phyloP scores from a whole-genome alignment of 2,797 vertebrate genomes.

The Oreochromis grahami region DNA sequence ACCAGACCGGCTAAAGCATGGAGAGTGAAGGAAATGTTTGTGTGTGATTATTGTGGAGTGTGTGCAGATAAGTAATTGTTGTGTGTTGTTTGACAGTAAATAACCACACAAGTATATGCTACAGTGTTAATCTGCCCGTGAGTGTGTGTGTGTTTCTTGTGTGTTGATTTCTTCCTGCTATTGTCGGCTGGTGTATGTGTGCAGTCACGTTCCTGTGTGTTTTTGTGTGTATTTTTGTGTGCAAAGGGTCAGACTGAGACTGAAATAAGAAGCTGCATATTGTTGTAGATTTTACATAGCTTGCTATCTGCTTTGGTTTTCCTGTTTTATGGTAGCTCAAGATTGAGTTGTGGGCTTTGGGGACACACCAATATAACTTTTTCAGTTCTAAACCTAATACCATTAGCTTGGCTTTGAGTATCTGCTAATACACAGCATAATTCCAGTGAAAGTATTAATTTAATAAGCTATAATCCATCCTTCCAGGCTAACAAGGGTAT shows the following conservation, averaged over 20 bases:
- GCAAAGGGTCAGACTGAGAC: constrained; percentile 24
- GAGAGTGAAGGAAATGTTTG: neutral
- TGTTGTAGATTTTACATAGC: neutral
- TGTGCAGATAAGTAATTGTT: constrained; percentile 19
- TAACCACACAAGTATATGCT: neutral
- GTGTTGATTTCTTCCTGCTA: constrained; percentile 65
- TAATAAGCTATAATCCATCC: neutral
- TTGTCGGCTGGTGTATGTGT: constrained; percentile 47
- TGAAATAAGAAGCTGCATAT: neutral
- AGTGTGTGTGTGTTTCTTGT: constrained; percentile 40
- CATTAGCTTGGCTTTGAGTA: neutral
- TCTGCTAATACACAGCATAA: neutral
- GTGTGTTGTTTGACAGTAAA: constrained; percentile 5
- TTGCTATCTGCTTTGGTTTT: neutral
- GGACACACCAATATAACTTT: neutral
- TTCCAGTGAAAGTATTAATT: neutral
- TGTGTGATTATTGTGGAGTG: constrained; percentile 1
- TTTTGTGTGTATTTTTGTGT: neutral
- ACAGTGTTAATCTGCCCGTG: neutral
- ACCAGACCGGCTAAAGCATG: neutral
- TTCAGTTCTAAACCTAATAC: neutral
- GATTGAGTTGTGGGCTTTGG: neutral
- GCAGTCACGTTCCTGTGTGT: constrained; percentile 23
- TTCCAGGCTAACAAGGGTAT: neutral
- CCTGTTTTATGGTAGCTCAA: neutral